Conservation (phyloP, 2,888 invertebrate genomes). For the Horisme vitalbata region DNA sequence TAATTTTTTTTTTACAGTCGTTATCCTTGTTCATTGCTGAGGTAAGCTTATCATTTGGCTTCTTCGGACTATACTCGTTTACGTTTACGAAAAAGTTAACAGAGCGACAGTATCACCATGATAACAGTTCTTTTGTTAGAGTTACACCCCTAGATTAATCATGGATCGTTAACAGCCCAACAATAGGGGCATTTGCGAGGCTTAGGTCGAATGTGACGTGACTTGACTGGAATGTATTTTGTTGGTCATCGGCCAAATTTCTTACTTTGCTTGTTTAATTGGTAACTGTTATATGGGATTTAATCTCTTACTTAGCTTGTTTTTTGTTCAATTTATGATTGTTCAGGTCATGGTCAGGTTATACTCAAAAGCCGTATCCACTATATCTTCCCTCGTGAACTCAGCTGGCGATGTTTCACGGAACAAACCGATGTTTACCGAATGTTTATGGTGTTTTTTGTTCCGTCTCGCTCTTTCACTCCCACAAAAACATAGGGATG, state of each 20-base stretch:
- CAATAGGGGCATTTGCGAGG: slow-evolving; percentile 37
- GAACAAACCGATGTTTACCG: slow-evolving; percentile 63
- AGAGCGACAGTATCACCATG: background rate
- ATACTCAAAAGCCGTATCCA: slow-evolving; percentile 37
- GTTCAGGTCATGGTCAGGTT: background rate
- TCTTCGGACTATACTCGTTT: too few species aligned
- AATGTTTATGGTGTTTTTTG: slow-evolving; percentile 69
- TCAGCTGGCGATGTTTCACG: slow-evolving; percentile 55
- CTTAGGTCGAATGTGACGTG: slow-evolving; percentile 34
- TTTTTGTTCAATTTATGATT: background rate
- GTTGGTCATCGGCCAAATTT: background rate
- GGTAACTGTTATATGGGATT: too few species aligned
- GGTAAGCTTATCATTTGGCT: too few species aligned
- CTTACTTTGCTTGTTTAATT: too few species aligned
- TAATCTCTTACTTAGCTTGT: too few species aligned
- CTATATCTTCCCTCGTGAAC: slow-evolving; percentile 48
- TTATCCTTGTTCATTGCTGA: too few species aligned
- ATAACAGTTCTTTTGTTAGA: background rate
- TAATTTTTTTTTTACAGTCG: too few species aligned
- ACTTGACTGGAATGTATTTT: slow-evolving; percentile 27
- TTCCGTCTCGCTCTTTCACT: slow-evolving; percentile 62
- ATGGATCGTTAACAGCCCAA: slow-evolving; percentile 25
- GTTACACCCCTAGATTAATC: background rate
- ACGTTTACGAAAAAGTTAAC: too few species aligned
- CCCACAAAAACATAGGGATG: slow-evolving; percentile 61